Evolutionary conservation across 2,888 invertebrate species (phyloP), one percentile per base, ranked within the genome.

Genomic region (Rugalucina vietnamica): DNA sequence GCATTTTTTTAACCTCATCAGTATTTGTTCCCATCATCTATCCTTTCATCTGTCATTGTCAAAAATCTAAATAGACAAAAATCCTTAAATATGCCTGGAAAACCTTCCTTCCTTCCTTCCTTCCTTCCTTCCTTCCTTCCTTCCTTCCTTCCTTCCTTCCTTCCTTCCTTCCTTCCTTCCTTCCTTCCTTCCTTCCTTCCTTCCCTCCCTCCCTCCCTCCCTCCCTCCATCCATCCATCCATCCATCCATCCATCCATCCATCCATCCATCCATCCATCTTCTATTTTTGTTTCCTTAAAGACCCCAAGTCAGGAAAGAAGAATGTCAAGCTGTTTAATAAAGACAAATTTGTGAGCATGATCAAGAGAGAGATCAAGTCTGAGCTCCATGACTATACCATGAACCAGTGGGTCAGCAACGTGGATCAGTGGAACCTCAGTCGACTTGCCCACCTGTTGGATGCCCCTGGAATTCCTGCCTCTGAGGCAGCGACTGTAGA

Each of bases 401-500:
- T n/a, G n/a, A n/a, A n/a, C n/a, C 12, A 29, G 8, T 2, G 29
- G 24, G 10, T 10, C 4, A 57, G 27, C 24, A 71, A 39, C 39
- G 39, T 27, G 5, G 74, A 49, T 50, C n/a, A 24, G 27, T 74
- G 74, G 74, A 49, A 74, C 32, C 49, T 74, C 32, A 50, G 43
- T 79, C 79, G 87, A 57, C 43, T 50, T 29, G 60, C 83, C 21
- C 88, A 88, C 77, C 37, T 88, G 50, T 27, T 88, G 69, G 76
- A 84, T 54, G 73, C 78, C 12, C 70, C 71, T 18, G 88, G 88
- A 18, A 85, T 82, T 78, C 81, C 77, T 8, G 50, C 49, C 27
- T 1, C n/a, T 4, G 39, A 54, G 18, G 50, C 74, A 8, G 34
- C 49, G 27, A 49, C 54, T 12, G 29, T 50, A 21, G 77, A 77